Evolutionary conservation across 2,113 vertebrate species (phyloP), one percentile per base, ranked within the genome.

Genomic region (Onychostruthus taczanowskii): DNA sequence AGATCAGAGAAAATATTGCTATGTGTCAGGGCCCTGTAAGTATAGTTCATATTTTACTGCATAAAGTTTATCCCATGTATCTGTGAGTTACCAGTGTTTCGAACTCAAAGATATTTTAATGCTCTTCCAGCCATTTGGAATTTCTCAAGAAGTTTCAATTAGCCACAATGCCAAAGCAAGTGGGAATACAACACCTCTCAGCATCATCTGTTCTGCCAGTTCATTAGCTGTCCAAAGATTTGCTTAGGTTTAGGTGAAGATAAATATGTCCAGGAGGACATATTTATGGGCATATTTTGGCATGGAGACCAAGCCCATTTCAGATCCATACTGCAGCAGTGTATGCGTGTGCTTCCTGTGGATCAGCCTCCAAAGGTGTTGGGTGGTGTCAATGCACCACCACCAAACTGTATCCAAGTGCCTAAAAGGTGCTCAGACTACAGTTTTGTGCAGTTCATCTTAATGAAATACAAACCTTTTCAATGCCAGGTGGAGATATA

Each of bases 321-420:
- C 55, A 62, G 33, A 87, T 81, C 33, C 0, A 0, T 69, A 21
- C 7, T 76, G 44, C n/a, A 31, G 9, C 7, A 8, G 26, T 31
- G 16, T 16, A 2, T 33, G 9, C 0, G 3, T 1, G 11, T 22
- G n/a, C 24, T 75, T 31, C 27, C 31, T 61, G 5, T 76, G 62
- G 50, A 56, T 62, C 70, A 52, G 12, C 21, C 20, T 58, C 16
- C 24, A 23, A 23, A 47, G 26, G 43, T 55, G 11, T 10, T 24
- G 39, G 30, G 13, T n/a, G 15, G 5, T 72, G 9, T 56, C 55
- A 92, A 67, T 30, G 13, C 12, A 37, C 20, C 21, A 41, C 7
- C 37, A 37, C 4, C 55, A 79, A 79, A 53, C 37, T 2, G 1
- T 30, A 20, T 52, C 31, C 44, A 62, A 44, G 62, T 59, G 43